A percentile compares a stretch with the other conserved stretches of the same genome.
phyloP scores from a whole-genome alignment of 1,140 invertebrate genomes.

The Drosophila dunni region DNA sequence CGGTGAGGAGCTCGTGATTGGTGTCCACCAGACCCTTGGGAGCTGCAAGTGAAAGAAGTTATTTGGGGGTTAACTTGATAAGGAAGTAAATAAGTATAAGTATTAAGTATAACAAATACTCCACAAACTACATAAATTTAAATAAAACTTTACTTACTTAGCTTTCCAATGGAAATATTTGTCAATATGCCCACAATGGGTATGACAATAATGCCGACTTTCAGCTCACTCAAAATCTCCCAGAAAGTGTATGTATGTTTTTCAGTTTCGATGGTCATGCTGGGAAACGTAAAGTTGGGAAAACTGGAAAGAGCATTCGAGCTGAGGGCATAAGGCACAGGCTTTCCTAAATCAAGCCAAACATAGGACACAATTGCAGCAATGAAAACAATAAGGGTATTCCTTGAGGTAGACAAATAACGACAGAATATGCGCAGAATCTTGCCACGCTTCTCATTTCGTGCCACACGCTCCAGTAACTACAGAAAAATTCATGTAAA shows the following conservation, averaged over 20 bases:
- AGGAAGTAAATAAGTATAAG: no score
- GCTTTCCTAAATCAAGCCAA: constrained; percentile 60
- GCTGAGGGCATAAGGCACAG: constrained; percentile 67
- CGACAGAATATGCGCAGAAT: constrained; percentile 70
- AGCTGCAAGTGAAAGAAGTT: constrained; percentile 39
- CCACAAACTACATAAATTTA: not conserved
- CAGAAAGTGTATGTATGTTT: constrained; percentile 87
- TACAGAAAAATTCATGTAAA: not conserved
- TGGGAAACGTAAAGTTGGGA: constrained; percentile 87
- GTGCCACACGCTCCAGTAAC: constrained; percentile 60
- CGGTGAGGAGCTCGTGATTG: constrained; percentile 89
- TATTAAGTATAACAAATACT: no score
- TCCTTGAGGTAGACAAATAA: constrained; percentile 88
- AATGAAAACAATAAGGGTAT: constrained; percentile 91
- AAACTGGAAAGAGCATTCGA: constrained; percentile 87
- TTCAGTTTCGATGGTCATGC: constrained; percentile 86
- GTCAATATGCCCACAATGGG: constrained; percentile 93
- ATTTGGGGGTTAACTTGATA: not conserved
- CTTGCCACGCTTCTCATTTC: constrained; percentile 84
- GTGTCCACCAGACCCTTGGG: constrained; percentile 87
- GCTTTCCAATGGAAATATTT: constrained; percentile 95
- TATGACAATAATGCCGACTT: constrained; percentile 90
- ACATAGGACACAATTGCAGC: constrained; percentile 88
- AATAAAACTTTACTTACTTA: constrained; percentile 86
- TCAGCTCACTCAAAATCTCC: constrained; percentile 88